Evolutionary conservation across 2,797 vertebrate species (phyloP).

Genomic region (Melanotaenia nigrans): DNA sequence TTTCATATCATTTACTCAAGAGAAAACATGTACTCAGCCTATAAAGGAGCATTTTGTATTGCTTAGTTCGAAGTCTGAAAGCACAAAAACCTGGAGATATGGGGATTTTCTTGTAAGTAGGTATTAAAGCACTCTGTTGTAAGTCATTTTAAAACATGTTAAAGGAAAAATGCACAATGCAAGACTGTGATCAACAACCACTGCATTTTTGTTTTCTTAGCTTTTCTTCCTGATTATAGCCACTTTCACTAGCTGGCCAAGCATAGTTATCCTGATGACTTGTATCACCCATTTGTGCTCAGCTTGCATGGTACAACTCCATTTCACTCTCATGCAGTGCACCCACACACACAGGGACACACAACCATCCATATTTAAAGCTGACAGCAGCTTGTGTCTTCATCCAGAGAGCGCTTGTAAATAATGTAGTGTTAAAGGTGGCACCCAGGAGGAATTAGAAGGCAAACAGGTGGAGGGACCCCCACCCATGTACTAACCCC

Average conservation of each 20-base stretch:
- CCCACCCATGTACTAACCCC: slow-evolving; percentile 49
- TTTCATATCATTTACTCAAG: neutral
- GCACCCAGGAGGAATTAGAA: slow-evolving; percentile 68
- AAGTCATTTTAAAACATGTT: neutral
- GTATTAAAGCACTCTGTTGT: neutral
- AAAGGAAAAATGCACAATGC: neutral
- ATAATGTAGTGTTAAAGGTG: slow-evolving; percentile 85
- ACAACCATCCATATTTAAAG: slow-evolving; percentile 64
- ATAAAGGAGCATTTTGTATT: neutral
- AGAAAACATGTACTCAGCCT: neutral
- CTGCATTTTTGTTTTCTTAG: neutral
- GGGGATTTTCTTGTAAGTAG: neutral
- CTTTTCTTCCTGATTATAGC: neutral
- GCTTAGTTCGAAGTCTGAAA: neutral
- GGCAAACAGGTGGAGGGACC: slow-evolving; percentile 77
- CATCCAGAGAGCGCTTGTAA: slow-evolving; percentile 79
- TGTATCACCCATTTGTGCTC: neutral
- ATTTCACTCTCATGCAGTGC: neutral
- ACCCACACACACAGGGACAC: slow-evolving; percentile 24
- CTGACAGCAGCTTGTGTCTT: slow-evolving; percentile 73
- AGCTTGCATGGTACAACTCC: neutral
- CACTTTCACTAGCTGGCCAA: neutral
- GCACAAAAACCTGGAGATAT: neutral
- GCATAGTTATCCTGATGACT: neutral
- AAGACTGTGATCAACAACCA: neutral